A percentile compares a stretch with the other conserved stretches of the same genome.
These are phyloP conservation scores for Labia minor DNA, from an alignment of 2,888 invertebrate species.

Conservation along the genomic window DNA sequence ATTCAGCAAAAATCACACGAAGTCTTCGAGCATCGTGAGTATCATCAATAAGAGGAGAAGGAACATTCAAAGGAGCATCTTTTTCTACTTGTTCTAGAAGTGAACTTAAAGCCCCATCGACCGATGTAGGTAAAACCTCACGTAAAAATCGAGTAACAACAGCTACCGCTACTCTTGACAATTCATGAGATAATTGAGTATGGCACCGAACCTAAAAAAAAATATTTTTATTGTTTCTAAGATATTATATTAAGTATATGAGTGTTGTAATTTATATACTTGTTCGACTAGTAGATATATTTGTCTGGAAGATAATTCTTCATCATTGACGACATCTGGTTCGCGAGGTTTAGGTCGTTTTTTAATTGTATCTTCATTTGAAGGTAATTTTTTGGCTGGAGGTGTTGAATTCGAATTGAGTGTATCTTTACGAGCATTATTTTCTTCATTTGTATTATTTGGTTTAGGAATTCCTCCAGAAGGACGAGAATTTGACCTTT, in stretches of 20 bases:
- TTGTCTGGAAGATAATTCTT: neutral
- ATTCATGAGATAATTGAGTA: conserved; percentile 75
- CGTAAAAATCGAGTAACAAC: conserved; percentile 51
- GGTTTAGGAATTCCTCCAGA: neutral
- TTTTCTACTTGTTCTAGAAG: conserved; percentile 35
- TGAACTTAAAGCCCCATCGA: neutral
- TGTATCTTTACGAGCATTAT: neutral
- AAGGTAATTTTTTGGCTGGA: neutral
- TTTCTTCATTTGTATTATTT: neutral
- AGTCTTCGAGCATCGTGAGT: conserved; percentile 76
- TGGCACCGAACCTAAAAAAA: conserved; percentile 56
- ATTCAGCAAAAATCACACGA: conserved; percentile 68
- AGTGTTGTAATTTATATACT: conserved; percentile 18
- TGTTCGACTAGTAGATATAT: conserved; percentile 70
- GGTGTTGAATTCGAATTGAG: neutral
- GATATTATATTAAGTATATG: neutral
- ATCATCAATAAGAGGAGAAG: conserved; percentile 60
- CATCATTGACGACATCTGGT: neutral
- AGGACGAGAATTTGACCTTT: neutral
- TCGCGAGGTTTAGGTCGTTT: neutral
- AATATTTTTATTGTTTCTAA: conserved; percentile 22
- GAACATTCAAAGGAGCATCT: conserved; percentile 47
- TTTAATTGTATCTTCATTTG: neutral
- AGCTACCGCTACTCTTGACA: conserved; percentile 72
- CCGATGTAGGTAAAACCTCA: conserved; percentile 18